Percentiles rank a stretch among this genome's conserved stretches.
phyloP scores from a whole-genome alignment of 2,113 vertebrate species.

The Aptenodytes patagonicus region DNA sequence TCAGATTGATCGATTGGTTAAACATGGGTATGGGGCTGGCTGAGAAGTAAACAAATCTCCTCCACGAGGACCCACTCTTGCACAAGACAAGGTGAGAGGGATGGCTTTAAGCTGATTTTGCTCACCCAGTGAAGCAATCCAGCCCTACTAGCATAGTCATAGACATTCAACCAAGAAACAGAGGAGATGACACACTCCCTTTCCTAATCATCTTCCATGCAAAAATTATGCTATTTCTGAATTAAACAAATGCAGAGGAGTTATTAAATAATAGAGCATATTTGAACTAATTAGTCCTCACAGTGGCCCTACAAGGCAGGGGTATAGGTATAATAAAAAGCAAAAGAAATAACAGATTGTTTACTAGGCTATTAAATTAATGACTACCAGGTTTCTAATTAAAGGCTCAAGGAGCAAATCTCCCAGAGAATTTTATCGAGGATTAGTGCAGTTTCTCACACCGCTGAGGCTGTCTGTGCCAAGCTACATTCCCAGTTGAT shows the following conservation, averaged over 20 bases:
- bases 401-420: slow-evolving; percentile 11
- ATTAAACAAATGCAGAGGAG: not conserved
- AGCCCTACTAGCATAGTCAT: not conserved
- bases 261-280: not conserved
- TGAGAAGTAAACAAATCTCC: not conserved
- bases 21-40: rapidly evolving
- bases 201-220: not conserved
- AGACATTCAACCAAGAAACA: not conserved
- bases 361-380: slow-evolving; percentile 42
- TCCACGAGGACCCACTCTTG: not conserved
- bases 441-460: slow-evolving; percentile 10
- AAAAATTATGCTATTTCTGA: not conserved
- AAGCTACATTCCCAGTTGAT: slow-evolving; percentile 58
- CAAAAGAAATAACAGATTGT: slow-evolving; percentile 3
- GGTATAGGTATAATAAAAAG: not conserved
- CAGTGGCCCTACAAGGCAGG: not conserved
- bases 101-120: not conserved
- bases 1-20: not conserved
- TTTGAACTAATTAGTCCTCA: not conserved
- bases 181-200: not conserved
- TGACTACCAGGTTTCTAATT: slow-evolving; percentile 23
- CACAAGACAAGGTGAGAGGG: not conserved
- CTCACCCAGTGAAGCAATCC: not conserved
- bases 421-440: not conserved
- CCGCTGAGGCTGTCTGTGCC: not conserved